Base-by-base conservation (phyloP, 2,888 invertebrate genomes). In the Scaeva pyrastri region DNA sequence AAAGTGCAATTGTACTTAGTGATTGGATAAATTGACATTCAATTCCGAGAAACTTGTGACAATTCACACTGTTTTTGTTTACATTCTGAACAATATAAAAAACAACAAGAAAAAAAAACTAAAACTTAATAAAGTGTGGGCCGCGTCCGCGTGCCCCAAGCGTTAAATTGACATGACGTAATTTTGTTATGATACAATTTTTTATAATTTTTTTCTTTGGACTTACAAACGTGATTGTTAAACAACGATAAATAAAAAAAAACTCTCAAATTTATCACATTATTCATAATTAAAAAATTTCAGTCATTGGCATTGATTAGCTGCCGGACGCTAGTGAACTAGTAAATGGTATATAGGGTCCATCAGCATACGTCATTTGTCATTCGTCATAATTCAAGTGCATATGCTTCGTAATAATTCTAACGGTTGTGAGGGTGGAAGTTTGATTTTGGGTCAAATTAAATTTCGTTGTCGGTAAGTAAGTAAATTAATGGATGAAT, bases 41-140 rank as follows among this genome's bases (percentile, higher is more conserved):
- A 16, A 31, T 31, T 31, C 5, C 5, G 16, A 56, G 0, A 16
- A 56, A 56, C 36, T 19, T 14, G 36, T 0, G 2, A 36, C 16
- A 58, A 36, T 7, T 58, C 11, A 58, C 16, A 58, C 58, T 60
- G 60, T 60, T 60, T 41, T 60, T 60, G 58, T 58, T 58, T 58
- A 58, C 58, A 39, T 19, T 58, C 58, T 58, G 56, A 16, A 14
- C 2, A 1, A 7, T 10, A 31, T n/a, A 10, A 26, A 55, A n/a
- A n/a, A n/a, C n/a, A n/a, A n/a, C n/a, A n/a, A n/a, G n/a, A n/a
- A n/a, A 1, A 12, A 36, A 36, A 36, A 36, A 19, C n/a, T n/a
- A n/a, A n/a, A n/a, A n/a, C n/a, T n/a, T n/a, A 58, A 39, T 4
- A 10, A 31, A 56, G 10, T n/a, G 31, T 56, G 10, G 55, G 16